A percentile compares a stretch with the other conserved stretches of the same genome.
phyloP scores from a whole-genome alignment of 1,140 invertebrate species.

The Nasonia vitripennis region DNA sequence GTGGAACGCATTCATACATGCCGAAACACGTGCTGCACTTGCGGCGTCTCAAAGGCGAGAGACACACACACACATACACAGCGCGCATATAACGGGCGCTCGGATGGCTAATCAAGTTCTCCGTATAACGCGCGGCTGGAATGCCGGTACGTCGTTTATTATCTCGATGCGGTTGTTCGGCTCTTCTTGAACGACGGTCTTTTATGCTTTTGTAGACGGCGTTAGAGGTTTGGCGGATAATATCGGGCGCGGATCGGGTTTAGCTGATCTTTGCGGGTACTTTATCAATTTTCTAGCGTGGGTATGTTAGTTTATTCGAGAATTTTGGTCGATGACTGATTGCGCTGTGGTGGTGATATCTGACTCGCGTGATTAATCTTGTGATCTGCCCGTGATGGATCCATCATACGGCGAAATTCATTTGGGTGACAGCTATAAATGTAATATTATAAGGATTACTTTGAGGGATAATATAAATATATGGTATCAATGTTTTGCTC shows the following conservation, averaged over 20 bases:
- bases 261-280: too few species aligned
- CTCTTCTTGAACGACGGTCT: too few species aligned
- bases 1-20: neutral
- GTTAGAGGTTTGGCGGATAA: too few species aligned
- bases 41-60: neutral
- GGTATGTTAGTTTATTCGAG: neutral
- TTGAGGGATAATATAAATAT: neutral
- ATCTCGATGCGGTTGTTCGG: too few species aligned
- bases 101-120: slow-evolving; percentile 16
- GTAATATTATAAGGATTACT: neutral
- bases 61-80: too few species aligned
- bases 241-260: too few species aligned
- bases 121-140: neutral
- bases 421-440: neutral
- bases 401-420: neutral
- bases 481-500: neutral
- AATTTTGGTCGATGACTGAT: neutral
- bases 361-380: neutral
- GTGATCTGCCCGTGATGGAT: neutral
- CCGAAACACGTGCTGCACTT: neutral
- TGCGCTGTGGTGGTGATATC: neutral
- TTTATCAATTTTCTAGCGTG: too few species aligned
- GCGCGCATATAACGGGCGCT: neutral
- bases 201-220: too few species aligned
- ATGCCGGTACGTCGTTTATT: neutral